Conservation (phyloP, 1,140 invertebrate species). For the Bombus waltoni region DNA sequence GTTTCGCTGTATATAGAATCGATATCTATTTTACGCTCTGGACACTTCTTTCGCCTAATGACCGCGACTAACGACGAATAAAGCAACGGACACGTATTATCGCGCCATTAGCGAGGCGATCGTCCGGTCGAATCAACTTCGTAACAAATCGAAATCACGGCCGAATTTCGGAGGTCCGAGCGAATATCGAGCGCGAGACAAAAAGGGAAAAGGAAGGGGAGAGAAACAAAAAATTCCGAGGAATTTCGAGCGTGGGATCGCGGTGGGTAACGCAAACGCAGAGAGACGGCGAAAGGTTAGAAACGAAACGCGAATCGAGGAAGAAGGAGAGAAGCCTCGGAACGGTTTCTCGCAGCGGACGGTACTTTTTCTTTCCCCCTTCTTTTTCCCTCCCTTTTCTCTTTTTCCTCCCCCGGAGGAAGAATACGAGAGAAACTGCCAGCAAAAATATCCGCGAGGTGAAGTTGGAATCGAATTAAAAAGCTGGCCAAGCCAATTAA, state of each 20-base stretch:
- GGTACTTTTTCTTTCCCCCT: background rate
- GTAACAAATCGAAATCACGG: constrained; percentile 62
- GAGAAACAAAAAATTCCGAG: background rate
- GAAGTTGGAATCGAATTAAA: constrained; percentile 76
- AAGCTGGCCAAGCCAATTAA: constrained; percentile 80
- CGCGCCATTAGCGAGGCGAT: constrained; percentile 41
- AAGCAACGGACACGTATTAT: constrained; percentile 32
- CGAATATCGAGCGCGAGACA: constrained; percentile 23
- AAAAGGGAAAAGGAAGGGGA: background rate
- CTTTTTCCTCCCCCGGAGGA: background rate
- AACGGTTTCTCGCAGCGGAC: constrained; percentile 9
- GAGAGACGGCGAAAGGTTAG: background rate
- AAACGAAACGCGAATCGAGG: background rate
- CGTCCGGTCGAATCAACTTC: constrained; percentile 53
- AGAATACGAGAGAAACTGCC: constrained; percentile 53
- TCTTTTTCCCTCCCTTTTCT: background rate
- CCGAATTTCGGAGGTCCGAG: constrained; percentile 43
- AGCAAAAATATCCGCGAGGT: constrained; percentile 54
- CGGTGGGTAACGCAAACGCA: background rate
- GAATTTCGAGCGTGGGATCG: constrained; percentile 11
- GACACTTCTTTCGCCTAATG: too few relatives aligned
- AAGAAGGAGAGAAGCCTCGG: background rate
- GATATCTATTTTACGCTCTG: too few relatives aligned
- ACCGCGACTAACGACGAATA: background rate
- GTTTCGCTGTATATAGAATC: too few relatives aligned